Percentiles rank a stretch among this genome's conserved stretches.
Evolutionary conservation across 2,113 vertebrate genomes (phyloP).

Genomic region (Copsychus sechellarum): DNA sequence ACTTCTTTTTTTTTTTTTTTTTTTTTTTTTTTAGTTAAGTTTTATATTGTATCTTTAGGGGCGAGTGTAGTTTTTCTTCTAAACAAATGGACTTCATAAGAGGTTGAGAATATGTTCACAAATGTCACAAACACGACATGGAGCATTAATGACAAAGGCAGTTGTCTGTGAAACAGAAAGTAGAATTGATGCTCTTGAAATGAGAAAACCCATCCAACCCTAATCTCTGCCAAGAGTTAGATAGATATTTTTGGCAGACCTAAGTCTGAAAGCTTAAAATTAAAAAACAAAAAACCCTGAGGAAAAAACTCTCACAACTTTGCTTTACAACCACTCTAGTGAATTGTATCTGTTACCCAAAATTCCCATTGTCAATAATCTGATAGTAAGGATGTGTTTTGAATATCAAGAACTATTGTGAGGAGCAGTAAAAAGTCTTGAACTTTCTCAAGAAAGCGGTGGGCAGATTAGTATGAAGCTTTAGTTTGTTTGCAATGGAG

Average conservation of each 20-base stretch:
- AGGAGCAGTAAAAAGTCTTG: background rate
- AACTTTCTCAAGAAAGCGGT: background rate
- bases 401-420: background rate
- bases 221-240: background rate
- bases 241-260: background rate
- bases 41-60: background rate
- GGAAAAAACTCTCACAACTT: background rate
- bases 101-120: background rate
- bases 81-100: background rate
- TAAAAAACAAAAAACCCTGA: too few species aligned
- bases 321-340: background rate
- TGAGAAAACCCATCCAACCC: background rate
- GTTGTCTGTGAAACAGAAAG: background rate
- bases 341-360: background rate
- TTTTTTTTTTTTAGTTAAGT: background rate
- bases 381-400: background rate
- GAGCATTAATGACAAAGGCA: background rate
- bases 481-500: constrained; percentile 18
- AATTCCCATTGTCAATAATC: background rate
- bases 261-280: background rate
- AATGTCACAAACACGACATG: background rate
- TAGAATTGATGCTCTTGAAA: background rate
- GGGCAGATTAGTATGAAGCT: background rate
- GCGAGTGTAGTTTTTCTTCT: background rate
- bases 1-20: too few species aligned